Evolutionary conservation across 2,888 invertebrate species (phyloP).

Genomic region (Eupithecia tripunctaria): DNA sequence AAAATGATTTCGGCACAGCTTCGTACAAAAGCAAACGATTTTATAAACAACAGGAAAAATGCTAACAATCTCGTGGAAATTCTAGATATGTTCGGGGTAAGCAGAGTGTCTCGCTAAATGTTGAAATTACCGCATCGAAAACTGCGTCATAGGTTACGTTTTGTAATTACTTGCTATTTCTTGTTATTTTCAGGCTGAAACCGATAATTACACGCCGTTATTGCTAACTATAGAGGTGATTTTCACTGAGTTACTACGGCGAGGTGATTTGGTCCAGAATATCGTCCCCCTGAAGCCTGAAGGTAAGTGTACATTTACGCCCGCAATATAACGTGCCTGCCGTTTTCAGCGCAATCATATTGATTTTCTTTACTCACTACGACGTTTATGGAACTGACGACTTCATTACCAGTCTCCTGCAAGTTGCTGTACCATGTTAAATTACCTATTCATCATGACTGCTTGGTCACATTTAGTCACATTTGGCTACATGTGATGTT

Average conservation of each 20-base stretch:
- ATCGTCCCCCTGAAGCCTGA: slow-evolving; percentile 84
- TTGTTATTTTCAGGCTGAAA: slow-evolving; percentile 70
- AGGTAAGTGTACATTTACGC: slow-evolving; percentile 63
- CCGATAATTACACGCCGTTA: slow-evolving; percentile 82
- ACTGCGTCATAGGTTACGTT: slow-evolving; percentile 68
- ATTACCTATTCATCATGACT: neutral
- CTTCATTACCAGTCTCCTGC: neutral
- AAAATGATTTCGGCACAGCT: slow-evolving; percentile 87
- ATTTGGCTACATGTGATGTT: slow-evolving; percentile 62
- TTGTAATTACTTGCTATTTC: slow-evolving; percentile 50
- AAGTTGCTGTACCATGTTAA: neutral
- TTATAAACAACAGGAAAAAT: slow-evolving; percentile 87
- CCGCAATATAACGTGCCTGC: slow-evolving; percentile 41
- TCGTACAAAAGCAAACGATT: slow-evolving; percentile 88
- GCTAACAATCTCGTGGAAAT: slow-evolving; percentile 88
- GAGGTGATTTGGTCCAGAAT: slow-evolving; percentile 87
- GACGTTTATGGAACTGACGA: neutral
- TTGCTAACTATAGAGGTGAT: slow-evolving; percentile 89
- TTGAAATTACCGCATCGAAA: slow-evolving; percentile 33
- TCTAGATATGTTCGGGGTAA: slow-evolving; percentile 87
- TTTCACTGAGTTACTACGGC: slow-evolving; percentile 87
- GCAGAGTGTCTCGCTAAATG: slow-evolving; percentile 34
- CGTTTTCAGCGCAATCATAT: slow-evolving; percentile 54
- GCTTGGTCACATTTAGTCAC: slow-evolving; percentile 52
- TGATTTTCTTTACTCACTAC: slow-evolving; percentile 52